Base-by-base conservation (phyloP, 2,888 invertebrate species). In the Ethmia dodecea region DNA sequence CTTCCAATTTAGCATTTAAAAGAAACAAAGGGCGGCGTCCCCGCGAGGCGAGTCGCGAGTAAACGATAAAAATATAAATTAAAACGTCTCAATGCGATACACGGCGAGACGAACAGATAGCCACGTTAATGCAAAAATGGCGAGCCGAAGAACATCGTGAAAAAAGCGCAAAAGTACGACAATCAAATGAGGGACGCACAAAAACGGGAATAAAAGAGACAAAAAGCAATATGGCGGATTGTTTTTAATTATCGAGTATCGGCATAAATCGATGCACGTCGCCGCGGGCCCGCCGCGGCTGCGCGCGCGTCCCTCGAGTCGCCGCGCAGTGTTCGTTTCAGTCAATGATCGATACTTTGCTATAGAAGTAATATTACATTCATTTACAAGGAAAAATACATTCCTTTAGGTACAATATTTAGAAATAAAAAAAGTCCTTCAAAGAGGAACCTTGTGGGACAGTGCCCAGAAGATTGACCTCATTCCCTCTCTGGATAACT, bases 231-330 rank as follows among this genome's bases (percentile, higher is more conserved):
- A 83, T 83, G 84, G 84, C 83, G 84, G 83, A 84, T 86, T 86
- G 86, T 86, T 86, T 86, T 86, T 86, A 86, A 86, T 86, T 86
- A 86, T 83, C 83, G 78, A 84, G 80, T 84, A 86, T 86, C 83
- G 83, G 76, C 81, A 86, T 86, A 86, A 86, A 86, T 86, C 86
- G 83, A 81, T 71, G 73, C 61, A 60, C 72, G 83, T 81, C 83
- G 81, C 83, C 79, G 79, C 70, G 71, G 74, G 84, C 77, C 68
- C 68, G 67, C 66, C 71, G 60, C 42, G 58, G 39, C 62, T 49
- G 41, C 27, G 4, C 65, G 35, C 35, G 61, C 64, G 61, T 37
- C 38, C 49, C 31, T 33, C 45, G 71, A 73, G 68, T 53, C 54
- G 72, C 28, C 26, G 2, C 11, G 12, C 6, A 12, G 26, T n/a